phyloP scores from a whole-genome alignment of 2,113 vertebrate genomes.

The Cynoglossus semilaevis region DNA sequence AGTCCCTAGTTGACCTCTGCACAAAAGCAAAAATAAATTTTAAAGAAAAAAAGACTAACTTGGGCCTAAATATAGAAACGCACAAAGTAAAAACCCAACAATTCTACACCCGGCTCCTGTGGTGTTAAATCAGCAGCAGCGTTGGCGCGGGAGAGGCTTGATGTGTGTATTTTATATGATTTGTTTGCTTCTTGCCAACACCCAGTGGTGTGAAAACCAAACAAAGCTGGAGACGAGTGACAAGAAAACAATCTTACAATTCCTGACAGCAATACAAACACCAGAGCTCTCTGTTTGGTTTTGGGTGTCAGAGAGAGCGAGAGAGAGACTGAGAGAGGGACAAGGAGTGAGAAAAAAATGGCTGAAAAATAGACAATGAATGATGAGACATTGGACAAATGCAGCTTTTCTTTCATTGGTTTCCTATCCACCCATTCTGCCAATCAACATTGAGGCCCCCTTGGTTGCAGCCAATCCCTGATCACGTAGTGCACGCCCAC shows the following conservation, averaged over 20 bases:
- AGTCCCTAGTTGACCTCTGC: too few relatives aligned
- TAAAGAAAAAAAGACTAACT: too few relatives aligned
- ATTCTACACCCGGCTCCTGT: constrained; percentile 17
- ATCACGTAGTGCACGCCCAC: constrained; percentile 24
- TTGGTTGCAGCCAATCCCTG: constrained; percentile 51
- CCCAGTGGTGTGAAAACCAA: constrained; percentile 60
- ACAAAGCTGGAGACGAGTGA: constrained; percentile 47
- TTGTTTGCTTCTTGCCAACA: constrained; percentile 52
- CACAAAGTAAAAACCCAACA: constrained; percentile 9
- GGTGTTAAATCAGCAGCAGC: constrained; percentile 47
- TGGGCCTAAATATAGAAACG: background rate
- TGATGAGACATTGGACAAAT: constrained; percentile 21
- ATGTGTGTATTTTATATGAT: constrained; percentile 9
- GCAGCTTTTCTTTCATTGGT: constrained; percentile 17
- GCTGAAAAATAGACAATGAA: constrained; percentile 9
- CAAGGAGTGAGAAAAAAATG: background rate
- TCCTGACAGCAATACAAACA: constrained; percentile 52
- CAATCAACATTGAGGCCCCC: constrained; percentile 33
- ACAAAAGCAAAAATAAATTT: too few relatives aligned
- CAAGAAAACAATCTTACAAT: constrained; percentile 47
- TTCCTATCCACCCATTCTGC: constrained; percentile 19
- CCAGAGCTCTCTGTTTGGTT: constrained; percentile 22
- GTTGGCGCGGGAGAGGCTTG: constrained; percentile 33
- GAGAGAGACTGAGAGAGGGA: background rate
- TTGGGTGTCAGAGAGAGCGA: background rate